These are phyloP conservation scores for Cervus canadensis DNA, from an alignment of 2,113 vertebrate genomes.

Conservation along the genomic window DNA sequence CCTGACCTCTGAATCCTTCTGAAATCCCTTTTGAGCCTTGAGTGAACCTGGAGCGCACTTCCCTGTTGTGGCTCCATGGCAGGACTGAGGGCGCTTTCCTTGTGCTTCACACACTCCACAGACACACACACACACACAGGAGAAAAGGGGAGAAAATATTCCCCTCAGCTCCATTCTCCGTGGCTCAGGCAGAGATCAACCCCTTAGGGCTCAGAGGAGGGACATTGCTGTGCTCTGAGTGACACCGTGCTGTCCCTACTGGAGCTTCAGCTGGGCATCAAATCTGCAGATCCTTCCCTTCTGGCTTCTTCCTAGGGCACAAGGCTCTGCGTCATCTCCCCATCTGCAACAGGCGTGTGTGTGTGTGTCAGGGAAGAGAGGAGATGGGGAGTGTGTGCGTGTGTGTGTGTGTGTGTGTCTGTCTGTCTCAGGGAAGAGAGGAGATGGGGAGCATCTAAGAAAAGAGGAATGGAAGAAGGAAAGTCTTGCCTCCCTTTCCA, in stretches of 20 bases:
- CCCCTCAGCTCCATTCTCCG: background rate
- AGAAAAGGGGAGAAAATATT: background rate
- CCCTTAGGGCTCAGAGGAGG: background rate
- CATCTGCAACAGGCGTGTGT: background rate
- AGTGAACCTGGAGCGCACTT: background rate
- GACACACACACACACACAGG: no score
- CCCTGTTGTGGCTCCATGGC: background rate
- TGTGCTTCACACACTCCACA: background rate
- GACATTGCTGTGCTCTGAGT: rapidly evolving
- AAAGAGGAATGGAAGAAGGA: background rate
- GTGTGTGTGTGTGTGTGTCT: background rate
- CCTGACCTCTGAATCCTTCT: background rate
- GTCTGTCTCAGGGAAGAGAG: background rate
- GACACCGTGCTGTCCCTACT: background rate
- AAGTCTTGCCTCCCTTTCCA: background rate
- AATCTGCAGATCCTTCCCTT: background rate
- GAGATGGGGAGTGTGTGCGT: background rate
- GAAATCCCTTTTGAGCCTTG: background rate
- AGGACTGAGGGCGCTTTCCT: background rate
- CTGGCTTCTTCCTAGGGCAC: background rate
- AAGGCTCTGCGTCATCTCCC: background rate
- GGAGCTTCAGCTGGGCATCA: background rate
- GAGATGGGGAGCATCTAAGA: background rate
- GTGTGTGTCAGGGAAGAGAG: background rate
- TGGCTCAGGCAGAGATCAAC: background rate